Evolutionary conservation across 2,797 vertebrate genomes (phyloP).

Genomic region (Harpagifer antarcticus): DNA sequence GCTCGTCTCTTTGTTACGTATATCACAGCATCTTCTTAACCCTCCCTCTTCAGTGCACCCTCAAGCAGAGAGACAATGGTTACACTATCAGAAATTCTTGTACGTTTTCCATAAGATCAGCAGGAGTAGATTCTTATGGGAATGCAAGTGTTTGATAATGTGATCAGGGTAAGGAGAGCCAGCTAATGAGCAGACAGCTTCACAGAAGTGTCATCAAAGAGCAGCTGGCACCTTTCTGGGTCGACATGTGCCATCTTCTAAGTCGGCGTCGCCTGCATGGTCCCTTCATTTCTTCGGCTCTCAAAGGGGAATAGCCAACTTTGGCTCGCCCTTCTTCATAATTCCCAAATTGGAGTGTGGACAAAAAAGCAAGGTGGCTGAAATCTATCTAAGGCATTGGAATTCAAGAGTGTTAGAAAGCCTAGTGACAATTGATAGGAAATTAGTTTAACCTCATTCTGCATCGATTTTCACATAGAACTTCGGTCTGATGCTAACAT

Average conservation of each 20-base stretch:
- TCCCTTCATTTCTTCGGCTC: constrained; percentile 59
- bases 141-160: constrained; percentile 77
- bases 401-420: constrained; percentile 51
- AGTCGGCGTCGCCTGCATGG: constrained; percentile 56
- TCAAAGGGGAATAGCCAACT: constrained; percentile 50
- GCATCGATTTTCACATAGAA: constrained; percentile 69
- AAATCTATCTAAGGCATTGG: constrained; percentile 41
- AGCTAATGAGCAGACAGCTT: constrained; percentile 83
- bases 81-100: constrained; percentile 67
- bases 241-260: constrained; percentile 75
- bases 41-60: constrained; percentile 20
- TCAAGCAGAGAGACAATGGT: constrained; percentile 62
- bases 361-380: constrained; percentile 36
- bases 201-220: constrained; percentile 81
- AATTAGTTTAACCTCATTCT: constrained; percentile 71
- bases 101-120: constrained; percentile 75
- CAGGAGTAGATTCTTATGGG: constrained; percentile 73
- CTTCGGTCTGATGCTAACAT: constrained; percentile 51
- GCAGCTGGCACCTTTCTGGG: constrained; percentile 78
- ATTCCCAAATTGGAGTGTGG: constrained; percentile 55
- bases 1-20: constrained; percentile 2
- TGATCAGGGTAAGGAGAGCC: constrained; percentile 68
- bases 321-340: constrained; percentile 44
- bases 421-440: constrained; percentile 59
- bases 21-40: constrained; percentile 22